Percentiles rank a stretch among this genome's conserved stretches.
phyloP scores from a whole-genome alignment of 1,140 invertebrate genomes.

The Lepidurus arcticus region DNA sequence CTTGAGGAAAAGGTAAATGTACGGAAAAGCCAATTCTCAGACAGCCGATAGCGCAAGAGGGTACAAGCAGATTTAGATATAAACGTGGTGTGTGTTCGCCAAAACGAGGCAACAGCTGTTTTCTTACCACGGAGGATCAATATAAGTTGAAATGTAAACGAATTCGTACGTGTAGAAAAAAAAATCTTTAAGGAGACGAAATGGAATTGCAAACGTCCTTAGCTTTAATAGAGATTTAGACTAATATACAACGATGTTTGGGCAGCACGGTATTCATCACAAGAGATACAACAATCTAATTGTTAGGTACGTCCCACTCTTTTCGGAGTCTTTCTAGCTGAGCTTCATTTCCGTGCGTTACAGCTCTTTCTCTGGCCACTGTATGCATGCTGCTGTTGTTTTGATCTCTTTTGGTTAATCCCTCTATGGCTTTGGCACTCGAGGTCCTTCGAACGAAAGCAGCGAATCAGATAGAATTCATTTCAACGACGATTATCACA shows the following conservation, averaged over 20 bases:
- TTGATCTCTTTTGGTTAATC: constrained; percentile 33
- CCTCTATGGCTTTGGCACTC: constrained; percentile 13
- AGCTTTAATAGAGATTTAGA: background rate
- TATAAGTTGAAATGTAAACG: background rate
- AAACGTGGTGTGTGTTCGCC: background rate
- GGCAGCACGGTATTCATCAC: background rate
- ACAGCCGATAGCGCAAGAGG: background rate
- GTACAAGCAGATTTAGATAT: background rate
- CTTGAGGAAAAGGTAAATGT: background rate
- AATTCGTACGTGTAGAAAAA: background rate
- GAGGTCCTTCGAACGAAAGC: constrained; percentile 1
- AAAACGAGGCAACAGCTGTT: background rate
- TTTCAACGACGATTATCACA: constrained; percentile 26
- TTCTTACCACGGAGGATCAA: background rate
- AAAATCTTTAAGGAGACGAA: background rate
- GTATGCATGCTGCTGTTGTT: constrained; percentile 27
- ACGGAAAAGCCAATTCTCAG: background rate
- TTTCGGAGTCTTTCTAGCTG: constrained; percentile 33
- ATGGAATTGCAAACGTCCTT: background rate
- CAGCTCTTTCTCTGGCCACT: constrained; percentile 28
- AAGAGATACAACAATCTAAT: background rate
- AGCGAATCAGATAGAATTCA: background rate
- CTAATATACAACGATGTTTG: background rate
- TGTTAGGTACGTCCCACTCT: constrained; percentile 24
- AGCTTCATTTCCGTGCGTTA: constrained; percentile 35